These are phyloP conservation scores for Allophyes oxyacanthae DNA, from an alignment of 2,888 invertebrate genomes.

Conservation along the genomic window DNA sequence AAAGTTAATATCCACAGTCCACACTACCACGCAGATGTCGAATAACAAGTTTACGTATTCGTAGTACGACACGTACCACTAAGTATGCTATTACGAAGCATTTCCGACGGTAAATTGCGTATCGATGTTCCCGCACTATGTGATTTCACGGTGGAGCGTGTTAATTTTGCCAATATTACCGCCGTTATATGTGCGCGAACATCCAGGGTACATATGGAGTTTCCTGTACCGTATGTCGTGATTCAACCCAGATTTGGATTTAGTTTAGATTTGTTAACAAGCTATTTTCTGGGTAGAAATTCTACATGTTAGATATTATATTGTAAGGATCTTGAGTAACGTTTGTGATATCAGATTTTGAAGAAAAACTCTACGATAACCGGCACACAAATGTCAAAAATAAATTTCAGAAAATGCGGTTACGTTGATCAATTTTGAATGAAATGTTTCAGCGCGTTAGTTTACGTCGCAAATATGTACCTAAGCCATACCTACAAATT, in stretches of 20 bases:
- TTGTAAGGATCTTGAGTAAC: no score
- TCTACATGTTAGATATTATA: no score
- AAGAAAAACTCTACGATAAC: no score
- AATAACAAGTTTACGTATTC: constrained; percentile 60
- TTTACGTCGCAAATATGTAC: no score
- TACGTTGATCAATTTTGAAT: no score
- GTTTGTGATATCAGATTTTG: no score
- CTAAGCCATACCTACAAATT: no score
- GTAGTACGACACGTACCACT: constrained; percentile 57
- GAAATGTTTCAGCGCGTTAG: no score
- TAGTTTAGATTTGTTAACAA: constrained; percentile 19
- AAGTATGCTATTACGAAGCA: constrained; percentile 60
- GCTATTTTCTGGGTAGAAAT: constrained; percentile 17
- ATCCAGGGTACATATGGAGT: constrained; percentile 26
- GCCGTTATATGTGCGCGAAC: constrained; percentile 42
- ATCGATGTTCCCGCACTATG: constrained; percentile 70
- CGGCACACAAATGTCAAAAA: no score
- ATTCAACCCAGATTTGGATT: constrained; percentile 31
- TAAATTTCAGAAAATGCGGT: no score
- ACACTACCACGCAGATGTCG: constrained; percentile 43
- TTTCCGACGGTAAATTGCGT: constrained; percentile 69
- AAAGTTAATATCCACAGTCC: constrained; percentile 45
- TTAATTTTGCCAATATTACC: constrained; percentile 73
- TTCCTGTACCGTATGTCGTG: constrained; percentile 42
- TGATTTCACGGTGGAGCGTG: constrained; percentile 72